Conservation (phyloP, 1,140 invertebrate genomes). For the Diplogasteroides magnus region DNA sequence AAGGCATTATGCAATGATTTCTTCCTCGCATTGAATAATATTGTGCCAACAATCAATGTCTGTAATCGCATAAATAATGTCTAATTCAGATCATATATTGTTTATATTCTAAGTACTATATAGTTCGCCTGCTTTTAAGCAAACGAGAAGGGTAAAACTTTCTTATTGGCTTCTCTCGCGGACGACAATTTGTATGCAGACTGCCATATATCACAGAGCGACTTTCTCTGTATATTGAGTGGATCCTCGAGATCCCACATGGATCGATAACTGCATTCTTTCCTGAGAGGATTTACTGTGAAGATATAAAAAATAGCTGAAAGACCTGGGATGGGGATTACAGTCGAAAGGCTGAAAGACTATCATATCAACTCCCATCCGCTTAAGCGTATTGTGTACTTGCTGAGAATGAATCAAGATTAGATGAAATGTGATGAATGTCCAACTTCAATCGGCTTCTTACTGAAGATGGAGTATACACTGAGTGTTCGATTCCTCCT, state of each 20-base stretch:
- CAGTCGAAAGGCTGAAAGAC: constrained; percentile 42
- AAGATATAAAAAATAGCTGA: too few relatives aligned
- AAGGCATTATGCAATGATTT: too few relatives aligned
- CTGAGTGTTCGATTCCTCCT: constrained; percentile 46
- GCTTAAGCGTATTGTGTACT: constrained; percentile 41
- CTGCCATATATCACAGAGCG: constrained; percentile 29
- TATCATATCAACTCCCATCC: constrained; percentile 47
- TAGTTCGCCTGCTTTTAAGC: constrained; percentile 39
- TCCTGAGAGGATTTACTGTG: constrained; percentile 37
- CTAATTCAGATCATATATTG: too few relatives aligned
- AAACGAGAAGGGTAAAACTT: constrained; percentile 29
- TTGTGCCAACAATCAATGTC: too few relatives aligned
- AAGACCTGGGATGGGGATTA: constrained; percentile 8
- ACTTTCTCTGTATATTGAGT: constrained; percentile 24
- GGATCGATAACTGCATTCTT: constrained; percentile 42
- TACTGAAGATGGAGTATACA: constrained; percentile 53
- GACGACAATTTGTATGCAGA: constrained; percentile 5
- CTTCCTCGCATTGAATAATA: too few relatives aligned
- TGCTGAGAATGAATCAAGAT: constrained; percentile 9
- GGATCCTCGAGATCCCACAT: constrained; percentile 53
- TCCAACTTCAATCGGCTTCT: constrained; percentile 26
- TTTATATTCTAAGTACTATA: constrained; percentile 37
- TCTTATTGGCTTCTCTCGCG: constrained; percentile 11
- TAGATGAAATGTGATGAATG: not conserved
- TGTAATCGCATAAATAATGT: too few relatives aligned